phyloP scores from a whole-genome alignment of 2,797 vertebrate genomes.

The Lithobates pipiens region DNA sequence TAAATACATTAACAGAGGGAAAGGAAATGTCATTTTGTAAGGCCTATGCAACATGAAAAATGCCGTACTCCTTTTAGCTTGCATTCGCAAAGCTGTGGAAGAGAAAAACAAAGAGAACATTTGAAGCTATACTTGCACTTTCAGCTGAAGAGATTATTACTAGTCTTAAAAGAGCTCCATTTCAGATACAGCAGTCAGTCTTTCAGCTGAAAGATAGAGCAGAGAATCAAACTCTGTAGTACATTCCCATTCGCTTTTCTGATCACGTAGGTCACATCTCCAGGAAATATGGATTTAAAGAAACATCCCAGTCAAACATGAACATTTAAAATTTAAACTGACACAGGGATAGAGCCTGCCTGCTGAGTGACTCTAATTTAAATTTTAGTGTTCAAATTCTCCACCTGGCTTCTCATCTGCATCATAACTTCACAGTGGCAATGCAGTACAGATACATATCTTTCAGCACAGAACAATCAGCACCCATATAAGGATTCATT shows the following conservation, averaged over 20 bases:
- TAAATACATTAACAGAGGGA: neutral
- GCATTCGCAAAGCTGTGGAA: neutral
- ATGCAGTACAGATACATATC: too few relatives aligned
- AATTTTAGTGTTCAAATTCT: neutral
- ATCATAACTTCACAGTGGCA: too few relatives aligned
- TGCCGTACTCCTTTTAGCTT: neutral
- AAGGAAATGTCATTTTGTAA: neutral
- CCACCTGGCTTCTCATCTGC: neutral
- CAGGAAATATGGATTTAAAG: neutral
- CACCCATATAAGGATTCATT: too few relatives aligned
- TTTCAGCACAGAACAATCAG: too few relatives aligned
- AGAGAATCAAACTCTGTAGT: slow-evolving; percentile 10
- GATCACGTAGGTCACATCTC: neutral
- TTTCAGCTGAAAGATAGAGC: slow-evolving; percentile 3
- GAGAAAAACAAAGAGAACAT: neutral
- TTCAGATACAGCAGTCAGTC: neutral
- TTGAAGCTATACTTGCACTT: neutral
- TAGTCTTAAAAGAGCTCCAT: slow-evolving; percentile 2
- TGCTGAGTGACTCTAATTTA: neutral
- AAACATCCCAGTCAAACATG: neutral
- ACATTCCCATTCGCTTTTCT: neutral
- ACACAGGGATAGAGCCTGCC: neutral
- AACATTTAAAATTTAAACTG: neutral
- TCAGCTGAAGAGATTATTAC: slow-evolving; percentile 9
- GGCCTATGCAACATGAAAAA: neutral